Base-by-base conservation (phyloP, 1,140 invertebrate genomes). In the Fopius arisanus region DNA sequence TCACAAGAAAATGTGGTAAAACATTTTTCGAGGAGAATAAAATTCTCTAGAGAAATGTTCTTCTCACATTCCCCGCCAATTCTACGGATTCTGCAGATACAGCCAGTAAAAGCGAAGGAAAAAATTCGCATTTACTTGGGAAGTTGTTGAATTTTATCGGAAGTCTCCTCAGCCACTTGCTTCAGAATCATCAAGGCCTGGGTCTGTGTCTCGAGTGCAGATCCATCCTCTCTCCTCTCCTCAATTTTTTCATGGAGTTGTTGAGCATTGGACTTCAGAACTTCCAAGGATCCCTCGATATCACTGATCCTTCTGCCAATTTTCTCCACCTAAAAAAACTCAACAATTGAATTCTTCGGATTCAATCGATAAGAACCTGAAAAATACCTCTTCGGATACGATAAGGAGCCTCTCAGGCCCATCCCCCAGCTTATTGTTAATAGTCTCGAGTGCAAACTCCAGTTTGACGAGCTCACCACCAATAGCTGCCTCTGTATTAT, bases 101-200 rank as follows among this genome's bases (percentile, higher is more conserved):
- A 0, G 9, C 6, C 3, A 23, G n/a, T n/a, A 63, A 33, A 71
- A 43, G 1, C 21, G 3, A 72, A 37, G 5, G 72, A 19, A 28
- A 33, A 3, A 41, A 16, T 67, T 37, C 12, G 9, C 1, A 40
- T 10, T 67, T 78, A 87, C 86, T 77, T 78, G 9, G 87, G 82
- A 28, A 88, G 78, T 68, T 85, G 76, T 19, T 71, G 75, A 16
- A 88, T 79, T 62, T 75, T 78, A 0, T 82, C 67, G 5, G 81
- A 80, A 29, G 81, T 83, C 19, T 80, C 77, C 23, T 87, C 78
- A 16, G 87, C 31, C 31, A 85, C 67, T n/a, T 83, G 79, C 2
- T 85, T 79, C 1, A 87, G 73, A 48, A 75, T 80, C 0, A 69
- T 65, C 1, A 87, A 51, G 0, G 75, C 78, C n/a, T 59, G 51